Evolutionary conservation across 2,888 invertebrate species (phyloP), one percentile per base, ranked within the genome.

Genomic region (Anoplius nigerrimus): DNA sequence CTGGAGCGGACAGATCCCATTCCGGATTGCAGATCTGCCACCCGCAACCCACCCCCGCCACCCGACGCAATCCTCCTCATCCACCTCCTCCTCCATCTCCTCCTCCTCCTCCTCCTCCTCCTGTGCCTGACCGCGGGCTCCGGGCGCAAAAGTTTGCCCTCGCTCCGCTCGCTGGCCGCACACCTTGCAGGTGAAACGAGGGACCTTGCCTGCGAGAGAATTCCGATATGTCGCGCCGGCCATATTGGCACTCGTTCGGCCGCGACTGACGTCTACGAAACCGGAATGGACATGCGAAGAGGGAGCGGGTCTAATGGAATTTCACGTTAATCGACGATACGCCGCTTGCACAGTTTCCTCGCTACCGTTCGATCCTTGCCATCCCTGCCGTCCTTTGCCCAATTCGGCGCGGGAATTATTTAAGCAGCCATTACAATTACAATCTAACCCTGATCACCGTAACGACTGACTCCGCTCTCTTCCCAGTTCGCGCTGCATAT

Each of bases 1-100:
- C 88, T 88, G 88, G 85, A 85, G 76, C 87, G 83, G 88, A 88
- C 88, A 88, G 88, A 87, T 88, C 86, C 87, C 84, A 88, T 88
- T 88, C 87, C 86, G 82, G 85, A 85, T 86, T 85, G 87, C 84
- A 86, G 85, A 87, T 87, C 84, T 81, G 85, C 85, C 84, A 83
- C 83, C 85, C 85, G 81, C 86, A 83, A 83, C 81, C 78, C 74
- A 63, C 69, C 66, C 71, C 82, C 82, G 34, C 34, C 34, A 34
- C 34, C 34, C 11, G 11, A 34, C 34, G 6, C n/a, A n/a, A n/a
- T n/a, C n/a, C n/a, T n/a, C n/a, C n/a, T n/a, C n/a, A n/a, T n/a
- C n/a, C n/a, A n/a, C n/a, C n/a, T n/a, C n/a, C n/a, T n/a, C n/a
- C n/a, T n/a, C n/a, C n/a, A n/a, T n/a, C n/a, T n/a, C n/a, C n/a